Base-by-base conservation (phyloP, 2,113 vertebrate species). In the Thamnophis sirtalis region DNA sequence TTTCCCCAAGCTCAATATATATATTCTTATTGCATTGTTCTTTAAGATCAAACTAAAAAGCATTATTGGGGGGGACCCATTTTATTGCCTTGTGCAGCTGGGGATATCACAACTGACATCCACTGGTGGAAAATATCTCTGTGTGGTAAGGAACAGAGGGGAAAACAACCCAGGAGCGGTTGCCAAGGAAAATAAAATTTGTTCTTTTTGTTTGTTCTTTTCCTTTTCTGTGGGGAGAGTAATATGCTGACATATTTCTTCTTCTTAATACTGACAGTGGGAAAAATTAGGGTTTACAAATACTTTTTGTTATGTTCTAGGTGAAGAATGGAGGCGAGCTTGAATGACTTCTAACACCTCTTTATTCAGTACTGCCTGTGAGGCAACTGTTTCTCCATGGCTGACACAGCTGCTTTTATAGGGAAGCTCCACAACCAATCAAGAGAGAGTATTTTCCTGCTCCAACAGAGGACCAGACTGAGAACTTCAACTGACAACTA, bases 51-150 rank as follows among this genome's bases (percentile, higher is more conserved):
- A 13, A 11, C 15, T 0, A 26, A 86, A 60, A 0, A 54, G 43
- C 60, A 17, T 24, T 4, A 54, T 22, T 21, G 85, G 50, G 58
- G 49, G 9, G 26, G 5, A 0, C 2, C 26, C 56, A 63, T 28
- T 89, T 68, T 50, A n/a, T 50, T 9, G 9, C 26, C 26, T n/a
- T 89, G 48, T 86, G 89, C 68, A 80, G 93, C 84, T 88, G 86
- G 91, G 87, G 84, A 63, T 60, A 87, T 80, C 60, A 86, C 58
- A 91, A 63, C 10, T 48, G 92, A 88, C 92, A 91, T 54, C 63
- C 48, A 91, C 63, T 85, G 54, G 88, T 21, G 84, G 92, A 54
- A 85, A 80, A 91, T 91, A 60, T 80, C 48, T 85, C 1, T 55
- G n/a, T 86, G 68, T n/a, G 21, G 11, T 0, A 15, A 86, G 13